Evolutionary conservation across 2,888 invertebrate genomes (phyloP), one percentile per base, ranked within the genome.

Genomic region (Agriotes lineatus): DNA sequence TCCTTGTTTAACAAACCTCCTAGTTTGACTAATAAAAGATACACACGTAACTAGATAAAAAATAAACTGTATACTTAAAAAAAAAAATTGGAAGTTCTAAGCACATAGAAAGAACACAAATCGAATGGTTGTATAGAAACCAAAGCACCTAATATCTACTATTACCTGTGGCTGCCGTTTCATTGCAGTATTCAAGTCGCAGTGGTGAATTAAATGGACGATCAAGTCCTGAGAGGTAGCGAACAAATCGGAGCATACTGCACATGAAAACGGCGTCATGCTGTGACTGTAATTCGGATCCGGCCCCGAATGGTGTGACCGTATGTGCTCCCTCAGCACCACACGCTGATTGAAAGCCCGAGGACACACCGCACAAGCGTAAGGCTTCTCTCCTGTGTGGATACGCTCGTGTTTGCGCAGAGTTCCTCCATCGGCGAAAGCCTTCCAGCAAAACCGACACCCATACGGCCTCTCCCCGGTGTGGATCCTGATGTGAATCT

Each of bases 291-390:
- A 87, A 71, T 91, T 89, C 0, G 90, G 87, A 84, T 94, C 94
- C 9, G 93, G 90, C 6, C 92, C 93, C 0, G 94, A 94, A 85
- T 95, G 95, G 83, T 95, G 95, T 9, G 93, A 93, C 61, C 95
- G 88, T 50, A 95, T 94, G 79, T 95, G 95, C 78, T 95, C 95
- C 1, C 95, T 87, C 30, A 95, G 84, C 22, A 95, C 95, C 0
- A 95, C 94, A 75, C 94, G 89, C 82, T 95, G 95, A 85, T 95
- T 95, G 83, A 95, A 95, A 22, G 95, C 95, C 68, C 94, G 89
- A 14, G 94, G 93, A 76, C 95, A 95, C 45, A 95, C 94, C 0
- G 94, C 93, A 80, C 95, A 95, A 6, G 93, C 94, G 79, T 95
- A 95, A 0, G 95, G 95, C 80, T 95, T 95, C 79, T 94, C 93